phyloP scores from a whole-genome alignment of 2,113 vertebrate species.

The Orycteropus afer region DNA sequence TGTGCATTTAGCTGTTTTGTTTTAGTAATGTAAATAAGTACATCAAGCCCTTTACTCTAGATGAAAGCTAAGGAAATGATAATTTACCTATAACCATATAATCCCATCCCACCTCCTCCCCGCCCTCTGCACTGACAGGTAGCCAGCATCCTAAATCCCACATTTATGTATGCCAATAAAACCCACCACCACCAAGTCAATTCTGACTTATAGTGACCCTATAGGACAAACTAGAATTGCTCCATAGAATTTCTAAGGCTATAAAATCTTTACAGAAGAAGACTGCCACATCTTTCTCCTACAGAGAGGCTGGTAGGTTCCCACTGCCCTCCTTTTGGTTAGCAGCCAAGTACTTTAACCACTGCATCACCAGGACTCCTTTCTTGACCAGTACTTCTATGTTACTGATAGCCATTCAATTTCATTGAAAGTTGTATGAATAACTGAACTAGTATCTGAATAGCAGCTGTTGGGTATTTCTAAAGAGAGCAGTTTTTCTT shows the following conservation, averaged over 20 bases:
- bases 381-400: not conserved
- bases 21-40: not conserved
- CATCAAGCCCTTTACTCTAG: not conserved
- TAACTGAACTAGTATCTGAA: not conserved
- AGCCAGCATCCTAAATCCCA: not conserved
- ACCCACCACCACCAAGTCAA: too few relatives aligned
- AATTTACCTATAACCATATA: not conserved
- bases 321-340: too few relatives aligned
- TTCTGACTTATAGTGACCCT: too few relatives aligned
- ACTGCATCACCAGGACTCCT: too few relatives aligned
- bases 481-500: not conserved
- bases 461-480: not conserved
- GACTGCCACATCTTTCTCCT: too few relatives aligned
- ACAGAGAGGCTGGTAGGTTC: too few relatives aligned
- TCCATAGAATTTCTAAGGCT: too few relatives aligned
- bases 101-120: fast-evolving
- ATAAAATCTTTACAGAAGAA: too few relatives aligned
- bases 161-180: too few relatives aligned
- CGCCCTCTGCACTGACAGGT: not conserved
- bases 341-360: too few relatives aligned
- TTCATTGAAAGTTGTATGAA: not conserved
- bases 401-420: not conserved
- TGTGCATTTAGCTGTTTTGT: not conserved
- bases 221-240: too few relatives aligned
- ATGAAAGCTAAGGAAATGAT: not conserved